Evolutionary conservation across 1,140 invertebrate species (phyloP), one percentile per base, ranked within the genome.

Genomic region (Apis florea): DNA sequence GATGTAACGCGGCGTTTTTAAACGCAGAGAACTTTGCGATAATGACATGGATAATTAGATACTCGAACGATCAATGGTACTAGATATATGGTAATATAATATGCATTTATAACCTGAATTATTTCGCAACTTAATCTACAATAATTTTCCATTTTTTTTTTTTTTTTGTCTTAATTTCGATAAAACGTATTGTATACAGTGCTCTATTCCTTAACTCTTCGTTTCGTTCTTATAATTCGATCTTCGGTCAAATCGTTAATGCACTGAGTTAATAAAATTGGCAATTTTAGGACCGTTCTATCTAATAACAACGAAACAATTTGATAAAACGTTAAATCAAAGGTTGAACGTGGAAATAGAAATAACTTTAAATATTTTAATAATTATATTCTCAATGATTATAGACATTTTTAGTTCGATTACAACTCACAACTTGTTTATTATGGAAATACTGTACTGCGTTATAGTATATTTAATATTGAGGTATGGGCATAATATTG

Each of bases 61-160:
- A 82, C 73, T 82, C 64, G 64, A 82, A 82, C 79, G 73, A 82
- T 81, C 63, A 76, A 75, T 68, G 47, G 21, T 47, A 75, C n/a
- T 64, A 47, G n/a, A 68, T 76, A 75, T 47, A 61, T 26, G 31
- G 15, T 59, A 54, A 59, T 58, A 24, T 40, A 47, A 68, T 51
- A 53, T 56, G 72, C 21, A 24, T 69, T 81, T 76, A 68, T 53
- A 81, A 47, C 40, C 26, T 56, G 53, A 15, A n/a, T 68, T 49
- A 79, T 51, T 12, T 53, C 6, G 31, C 19, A 13, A 51, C 67
- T 78, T 59, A 56, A 40, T 56, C 66, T 68, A 69, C 75, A 12
- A 11, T 53, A 53, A 70, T 21, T 26, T 19, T 19, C 26, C 1
- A 24, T 47, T 40, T 40, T 3, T 40, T 40, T 40, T 56, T n/a